Percentiles rank a stretch among this genome's conserved stretches.
Evolutionary conservation across 1,140 invertebrate species (phyloP).

Genomic region (Bilobella aurantiaca): DNA sequence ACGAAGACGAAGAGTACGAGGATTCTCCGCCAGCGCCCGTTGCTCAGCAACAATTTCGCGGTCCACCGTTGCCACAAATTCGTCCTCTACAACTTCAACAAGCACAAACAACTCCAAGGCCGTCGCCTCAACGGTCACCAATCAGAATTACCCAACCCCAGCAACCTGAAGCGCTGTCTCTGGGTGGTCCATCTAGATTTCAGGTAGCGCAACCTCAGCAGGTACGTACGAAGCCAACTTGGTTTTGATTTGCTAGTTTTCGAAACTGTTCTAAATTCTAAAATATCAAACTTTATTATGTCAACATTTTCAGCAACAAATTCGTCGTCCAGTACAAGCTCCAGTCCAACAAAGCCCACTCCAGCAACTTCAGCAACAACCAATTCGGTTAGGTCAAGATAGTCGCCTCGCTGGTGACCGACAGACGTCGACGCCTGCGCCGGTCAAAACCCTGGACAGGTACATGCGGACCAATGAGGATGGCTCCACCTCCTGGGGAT

Average conservation of each 20-base stretch:
- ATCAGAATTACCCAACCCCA: slow-evolving; percentile 15
- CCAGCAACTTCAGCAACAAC: slow-evolving; percentile 5
- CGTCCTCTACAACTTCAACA: not conserved
- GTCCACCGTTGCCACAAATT: not conserved
- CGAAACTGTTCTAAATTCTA: no score
- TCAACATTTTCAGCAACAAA: slow-evolving; percentile 10
- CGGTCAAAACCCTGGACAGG: slow-evolving; percentile 34
- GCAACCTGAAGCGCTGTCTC: not conserved
- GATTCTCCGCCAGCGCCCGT: slow-evolving; percentile 6
- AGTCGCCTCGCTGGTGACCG: slow-evolving; percentile 17
- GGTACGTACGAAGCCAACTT: no score
- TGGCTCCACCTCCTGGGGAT: slow-evolving; percentile 74
- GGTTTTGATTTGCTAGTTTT: no score
- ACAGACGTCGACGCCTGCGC: slow-evolving; percentile 23
- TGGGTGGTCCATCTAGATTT: no score
- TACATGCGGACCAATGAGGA: slow-evolving; percentile 68
- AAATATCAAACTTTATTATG: no score
- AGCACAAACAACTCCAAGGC: not conserved
- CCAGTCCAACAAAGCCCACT: not conserved
- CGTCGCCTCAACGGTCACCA: slow-evolving; percentile 3
- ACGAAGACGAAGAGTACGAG: slow-evolving; percentile 25
- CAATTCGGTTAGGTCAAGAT: not conserved
- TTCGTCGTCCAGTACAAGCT: slow-evolving; percentile 13
- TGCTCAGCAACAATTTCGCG: not conserved
- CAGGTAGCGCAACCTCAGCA: no score